Percentiles rank a stretch among this genome's conserved stretches.
phyloP scores from a whole-genome alignment of 2,888 invertebrate genomes.

The Euplexia lucipara region DNA sequence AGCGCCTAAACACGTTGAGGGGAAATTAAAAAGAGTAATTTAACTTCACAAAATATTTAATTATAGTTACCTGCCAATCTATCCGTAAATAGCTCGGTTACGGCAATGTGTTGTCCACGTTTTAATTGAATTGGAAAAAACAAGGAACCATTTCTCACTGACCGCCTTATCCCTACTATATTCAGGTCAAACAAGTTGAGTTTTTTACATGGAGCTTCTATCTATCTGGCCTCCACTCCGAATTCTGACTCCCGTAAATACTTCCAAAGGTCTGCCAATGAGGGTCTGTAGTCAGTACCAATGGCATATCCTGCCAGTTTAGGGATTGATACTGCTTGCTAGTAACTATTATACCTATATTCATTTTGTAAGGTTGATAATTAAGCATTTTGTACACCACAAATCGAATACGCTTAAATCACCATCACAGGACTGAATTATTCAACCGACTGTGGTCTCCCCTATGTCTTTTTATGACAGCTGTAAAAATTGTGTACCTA shows the following conservation, averaged over 20 bases:
- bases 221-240: too few relatives aligned
- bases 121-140: not conserved
- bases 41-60: not conserved
- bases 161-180: too few relatives aligned
- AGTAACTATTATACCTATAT: too few relatives aligned
- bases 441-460: slow-evolving; percentile 9
- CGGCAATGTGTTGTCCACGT: not conserved
- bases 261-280: too few relatives aligned
- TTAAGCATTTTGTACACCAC: not conserved
- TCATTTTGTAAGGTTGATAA: not conserved
- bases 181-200: too few relatives aligned
- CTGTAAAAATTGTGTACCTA: slow-evolving; percentile 40
- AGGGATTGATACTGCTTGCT: too few relatives aligned
- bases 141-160: not conserved
- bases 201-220: too few relatives aligned
- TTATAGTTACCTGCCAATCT: not conserved
- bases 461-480: slow-evolving; percentile 18
- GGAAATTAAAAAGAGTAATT: slow-evolving; percentile 1
- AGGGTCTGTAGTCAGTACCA: too few relatives aligned
- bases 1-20: not conserved
- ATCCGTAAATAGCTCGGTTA: not conserved
- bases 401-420: not conserved
- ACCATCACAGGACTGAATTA: not conserved
- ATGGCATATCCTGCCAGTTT: too few relatives aligned
- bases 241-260: too few relatives aligned